Conservation (phyloP, 2,888 invertebrate species). For the Tribolium freemani region DNA sequence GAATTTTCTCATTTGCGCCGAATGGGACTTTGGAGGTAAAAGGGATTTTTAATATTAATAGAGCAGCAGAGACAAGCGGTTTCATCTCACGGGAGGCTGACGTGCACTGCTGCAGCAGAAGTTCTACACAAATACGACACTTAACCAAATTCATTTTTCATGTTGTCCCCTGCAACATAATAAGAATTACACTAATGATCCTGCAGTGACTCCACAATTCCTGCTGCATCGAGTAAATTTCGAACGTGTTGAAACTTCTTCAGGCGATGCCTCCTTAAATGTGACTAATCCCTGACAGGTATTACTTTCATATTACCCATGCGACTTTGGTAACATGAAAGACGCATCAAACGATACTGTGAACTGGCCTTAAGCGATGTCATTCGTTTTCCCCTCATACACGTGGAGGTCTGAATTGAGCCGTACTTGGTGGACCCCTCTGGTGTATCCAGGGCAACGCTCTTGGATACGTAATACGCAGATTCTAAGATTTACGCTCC, state of each 20-base stretch:
- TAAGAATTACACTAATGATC: slow-evolving; percentile 20
- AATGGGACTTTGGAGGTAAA: slow-evolving; percentile 33
- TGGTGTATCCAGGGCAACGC: slow-evolving; percentile 45
- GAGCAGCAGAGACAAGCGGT: slow-evolving; percentile 47
- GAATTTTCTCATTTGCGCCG: slow-evolving; percentile 27
- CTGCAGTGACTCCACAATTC: slow-evolving; percentile 1
- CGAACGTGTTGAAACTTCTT: not conserved
- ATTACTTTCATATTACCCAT: slow-evolving; percentile 12
- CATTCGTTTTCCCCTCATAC: slow-evolving; percentile 37
- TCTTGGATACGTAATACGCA: slow-evolving; percentile 41
- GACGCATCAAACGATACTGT: slow-evolving; percentile 34
- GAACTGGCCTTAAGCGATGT: slow-evolving; percentile 38
- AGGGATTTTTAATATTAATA: slow-evolving; percentile 47
- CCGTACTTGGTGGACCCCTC: slow-evolving; percentile 38
- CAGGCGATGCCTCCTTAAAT: not conserved
- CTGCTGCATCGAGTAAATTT: not conserved
- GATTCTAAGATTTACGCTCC: slow-evolving; percentile 39
- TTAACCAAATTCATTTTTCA: slow-evolving; percentile 39
- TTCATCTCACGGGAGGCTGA: slow-evolving; percentile 47
- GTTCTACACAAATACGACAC: not conserved
- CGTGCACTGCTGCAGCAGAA: slow-evolving; percentile 32
- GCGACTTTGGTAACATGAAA: slow-evolving; percentile 27
- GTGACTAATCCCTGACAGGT: slow-evolving; percentile 14
- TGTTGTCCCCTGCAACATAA: slow-evolving; percentile 3
- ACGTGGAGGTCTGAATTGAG: slow-evolving; percentile 44